phyloP scores from a whole-genome alignment of 2,888 invertebrate species.

The Panorpa germanica region DNA sequence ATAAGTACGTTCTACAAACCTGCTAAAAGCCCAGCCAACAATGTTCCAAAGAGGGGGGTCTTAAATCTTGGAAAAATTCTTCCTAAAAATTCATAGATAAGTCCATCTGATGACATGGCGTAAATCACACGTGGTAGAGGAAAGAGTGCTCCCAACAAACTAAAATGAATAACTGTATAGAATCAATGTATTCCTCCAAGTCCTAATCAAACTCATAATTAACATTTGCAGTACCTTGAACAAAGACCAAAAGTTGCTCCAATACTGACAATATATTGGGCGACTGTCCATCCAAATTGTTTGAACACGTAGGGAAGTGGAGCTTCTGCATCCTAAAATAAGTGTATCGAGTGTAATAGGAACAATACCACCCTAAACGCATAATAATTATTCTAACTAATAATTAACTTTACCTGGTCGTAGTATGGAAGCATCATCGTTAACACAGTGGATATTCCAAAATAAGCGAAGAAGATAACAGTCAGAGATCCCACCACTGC shows the following conservation, averaged over 20 bases:
- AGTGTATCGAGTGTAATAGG: conserved; percentile 17
- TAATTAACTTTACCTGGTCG: conserved; percentile 32
- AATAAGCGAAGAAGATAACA: conserved; percentile 76
- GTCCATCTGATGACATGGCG: conserved; percentile 74
- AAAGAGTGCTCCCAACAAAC: conserved; percentile 69
- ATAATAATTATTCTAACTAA: conserved; percentile 4
- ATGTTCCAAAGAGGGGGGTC: conserved; percentile 59
- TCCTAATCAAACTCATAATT: background rate
- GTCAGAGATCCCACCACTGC: conserved; percentile 69
- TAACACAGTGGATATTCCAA: conserved; percentile 72
- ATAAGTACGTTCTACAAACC: conserved; percentile 24
- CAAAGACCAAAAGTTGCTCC: conserved; percentile 75
- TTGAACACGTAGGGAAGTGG: conserved; percentile 67
- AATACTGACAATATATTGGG: conserved; percentile 65
- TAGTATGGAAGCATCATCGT: conserved; percentile 78
- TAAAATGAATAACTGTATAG: conserved; percentile 20
- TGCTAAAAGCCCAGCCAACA: conserved; percentile 55
- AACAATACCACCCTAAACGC: background rate
- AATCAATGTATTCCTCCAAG: background rate
- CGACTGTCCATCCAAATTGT: conserved; percentile 51
- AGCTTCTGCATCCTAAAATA: conserved; percentile 46
- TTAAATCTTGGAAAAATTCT: conserved; percentile 52
- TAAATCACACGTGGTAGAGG: conserved; percentile 74
- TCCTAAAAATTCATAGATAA: conserved; percentile 61
- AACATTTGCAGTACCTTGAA: conserved; percentile 37